Conservation (phyloP, 2,113 vertebrate species). For the Choloepus hoffmanni region DNA sequence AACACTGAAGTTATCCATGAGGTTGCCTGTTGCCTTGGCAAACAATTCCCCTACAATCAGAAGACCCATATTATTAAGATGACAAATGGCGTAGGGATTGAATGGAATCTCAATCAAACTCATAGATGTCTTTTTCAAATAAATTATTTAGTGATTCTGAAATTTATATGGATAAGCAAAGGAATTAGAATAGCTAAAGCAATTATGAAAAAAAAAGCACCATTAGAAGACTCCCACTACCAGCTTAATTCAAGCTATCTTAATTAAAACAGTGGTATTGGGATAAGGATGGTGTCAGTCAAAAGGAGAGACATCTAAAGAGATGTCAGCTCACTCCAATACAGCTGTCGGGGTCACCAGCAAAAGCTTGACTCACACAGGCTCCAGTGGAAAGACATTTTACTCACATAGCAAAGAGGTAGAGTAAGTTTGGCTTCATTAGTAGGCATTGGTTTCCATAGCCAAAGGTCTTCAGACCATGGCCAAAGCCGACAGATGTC, state of each 20-base stretch:
- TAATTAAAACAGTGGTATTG: not conserved
- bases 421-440: too few relatives aligned
- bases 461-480: too few relatives aligned
- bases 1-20: not conserved
- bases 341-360: too few relatives aligned
- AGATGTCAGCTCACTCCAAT: too few relatives aligned
- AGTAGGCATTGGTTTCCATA: too few relatives aligned
- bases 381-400: too few relatives aligned
- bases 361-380: too few relatives aligned
- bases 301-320: not conserved
- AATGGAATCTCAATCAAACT: not conserved
- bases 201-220: not conserved
- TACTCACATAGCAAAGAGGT: too few relatives aligned
- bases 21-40: not conserved
- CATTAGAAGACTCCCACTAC: not conserved
- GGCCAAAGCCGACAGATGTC: too few relatives aligned
- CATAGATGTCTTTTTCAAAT: not conserved
- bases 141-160: not conserved
- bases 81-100: not conserved
- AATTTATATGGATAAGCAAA: not conserved
- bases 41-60: not conserved
- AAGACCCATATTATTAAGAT: not conserved
- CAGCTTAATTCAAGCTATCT: not conserved
- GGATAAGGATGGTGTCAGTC: not conserved
- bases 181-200: not conserved